These are phyloP conservation scores for Lamprologus tigripictilis DNA, from an alignment of 2,113 vertebrate genomes.

Conservation along the genomic window DNA sequence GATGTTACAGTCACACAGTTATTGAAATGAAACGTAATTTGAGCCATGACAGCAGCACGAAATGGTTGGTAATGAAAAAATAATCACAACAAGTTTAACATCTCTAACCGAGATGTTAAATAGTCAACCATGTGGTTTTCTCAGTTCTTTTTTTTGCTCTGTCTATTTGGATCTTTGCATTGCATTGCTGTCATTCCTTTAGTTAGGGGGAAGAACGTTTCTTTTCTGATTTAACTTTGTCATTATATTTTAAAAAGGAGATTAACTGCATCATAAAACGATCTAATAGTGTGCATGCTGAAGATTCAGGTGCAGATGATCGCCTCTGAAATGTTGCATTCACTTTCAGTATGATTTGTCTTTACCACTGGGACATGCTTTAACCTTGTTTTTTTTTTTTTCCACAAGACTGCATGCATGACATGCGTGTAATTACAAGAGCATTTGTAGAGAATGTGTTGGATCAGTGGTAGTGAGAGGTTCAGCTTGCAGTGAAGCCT, in stretches of 20 bases:
- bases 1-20: not conserved
- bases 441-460: not conserved
- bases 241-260: not conserved
- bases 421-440: not conserved
- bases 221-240: not conserved
- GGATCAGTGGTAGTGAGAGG: not conserved
- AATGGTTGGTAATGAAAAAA: not conserved
- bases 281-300: not conserved
- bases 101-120: not conserved
- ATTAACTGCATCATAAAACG: not conserved
- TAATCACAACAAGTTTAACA: not conserved
- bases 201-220: not conserved
- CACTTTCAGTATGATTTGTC: not conserved
- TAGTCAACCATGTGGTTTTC: not conserved
- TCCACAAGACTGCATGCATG: not conserved
- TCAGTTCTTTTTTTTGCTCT: not conserved
- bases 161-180: not conserved
- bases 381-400: not conserved
- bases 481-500: slow-evolving; percentile 2
- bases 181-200: not conserved
- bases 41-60: not conserved
- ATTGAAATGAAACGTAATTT: not conserved
- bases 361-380: not conserved
- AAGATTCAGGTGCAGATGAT: not conserved
- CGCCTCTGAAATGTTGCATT: not conserved